Evolutionary conservation across 2,888 invertebrate genomes (phyloP), one percentile per base, ranked within the genome.

Genomic region (Drosophila setosimentum): DNA sequence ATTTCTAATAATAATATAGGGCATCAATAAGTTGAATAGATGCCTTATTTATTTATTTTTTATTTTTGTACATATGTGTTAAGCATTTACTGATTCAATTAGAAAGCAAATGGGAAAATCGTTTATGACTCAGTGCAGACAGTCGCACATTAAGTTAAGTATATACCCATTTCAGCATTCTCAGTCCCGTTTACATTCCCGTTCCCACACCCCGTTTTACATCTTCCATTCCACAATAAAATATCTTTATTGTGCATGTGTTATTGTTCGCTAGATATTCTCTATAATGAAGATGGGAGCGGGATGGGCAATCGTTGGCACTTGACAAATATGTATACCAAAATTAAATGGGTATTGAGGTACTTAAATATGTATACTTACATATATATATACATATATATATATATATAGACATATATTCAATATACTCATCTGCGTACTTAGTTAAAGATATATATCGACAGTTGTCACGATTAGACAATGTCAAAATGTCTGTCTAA

Each of bases 101-200:
- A 83, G 71, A 84, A 75, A 37, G 68, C 61, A 76, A 87, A 84
- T 72, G 82, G 71, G 69, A 61, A 75, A 82, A 73, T 85, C 88
- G 67, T 68, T 74, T 86, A 73, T 77, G 89, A 75, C 75, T 84
- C 82, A 78, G 68, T 69, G 77, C 63, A 72, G 71, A 62, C 68
- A 58, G 53, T 67, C 65, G 49, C 24, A 64, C 40, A 76, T 58
- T 61, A 66, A 55, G 45, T 48, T 73, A 77, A 79, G 79, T 68
- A 76, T 70, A 54, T 70, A 63, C 61, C 49, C 55, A 57, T 49
- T 50, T 45, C 21, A 4, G 21, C 45, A 45, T 16, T 24, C 40
- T n/a, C 40, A 37, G 37, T 3, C 18, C 49, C n/a, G n/a, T n/a
- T n/a, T n/a, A n/a, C 45, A 45, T 16, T 24, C 13, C 13, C 7